These are phyloP conservation scores for Drosophila repleta DNA, from an alignment of 1,140 invertebrate species.

Conservation along the genomic window DNA sequence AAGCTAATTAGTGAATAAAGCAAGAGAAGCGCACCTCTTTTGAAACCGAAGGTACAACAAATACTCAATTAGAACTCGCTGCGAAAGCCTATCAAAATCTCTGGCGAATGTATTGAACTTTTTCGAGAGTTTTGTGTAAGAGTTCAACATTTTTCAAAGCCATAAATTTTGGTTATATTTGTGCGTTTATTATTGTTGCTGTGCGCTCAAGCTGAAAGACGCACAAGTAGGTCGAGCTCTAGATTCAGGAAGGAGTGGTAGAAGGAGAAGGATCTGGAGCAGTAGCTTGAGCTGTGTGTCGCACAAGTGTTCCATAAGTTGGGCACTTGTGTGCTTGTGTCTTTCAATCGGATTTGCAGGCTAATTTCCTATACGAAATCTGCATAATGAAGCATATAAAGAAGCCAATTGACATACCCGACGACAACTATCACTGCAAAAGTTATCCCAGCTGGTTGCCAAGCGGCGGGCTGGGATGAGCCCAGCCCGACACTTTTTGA, in stretches of 20 bases:
- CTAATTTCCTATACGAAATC: conserved; percentile 60
- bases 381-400: conserved; percentile 24
- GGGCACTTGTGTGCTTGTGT: conserved; percentile 32
- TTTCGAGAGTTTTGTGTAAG: conserved; percentile 39
- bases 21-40: background rate
- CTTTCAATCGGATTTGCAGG: conserved; percentile 56
- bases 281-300: too few species aligned
- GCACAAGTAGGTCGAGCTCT: conserved; percentile 65
- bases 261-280: background rate
- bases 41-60: background rate
- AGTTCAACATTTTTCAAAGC: conserved; percentile 71
- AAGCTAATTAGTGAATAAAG: background rate
- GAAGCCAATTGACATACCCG: conserved; percentile 8
- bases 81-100: conserved; percentile 10
- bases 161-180: conserved; percentile 62
- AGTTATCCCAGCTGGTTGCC: background rate
- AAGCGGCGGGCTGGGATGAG: too few species aligned
- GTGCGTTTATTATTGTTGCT: conserved; percentile 31
- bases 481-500: conserved; percentile 26
- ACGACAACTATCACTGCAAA: background rate
- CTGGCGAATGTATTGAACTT: conserved; percentile 17
- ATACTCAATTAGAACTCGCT: background rate
- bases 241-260: background rate
- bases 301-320: conserved; percentile 9
- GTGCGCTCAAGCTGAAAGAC: conserved; percentile 66